Base-by-base conservation (phyloP, 2,113 vertebrate genomes). In the Apus apus region DNA sequence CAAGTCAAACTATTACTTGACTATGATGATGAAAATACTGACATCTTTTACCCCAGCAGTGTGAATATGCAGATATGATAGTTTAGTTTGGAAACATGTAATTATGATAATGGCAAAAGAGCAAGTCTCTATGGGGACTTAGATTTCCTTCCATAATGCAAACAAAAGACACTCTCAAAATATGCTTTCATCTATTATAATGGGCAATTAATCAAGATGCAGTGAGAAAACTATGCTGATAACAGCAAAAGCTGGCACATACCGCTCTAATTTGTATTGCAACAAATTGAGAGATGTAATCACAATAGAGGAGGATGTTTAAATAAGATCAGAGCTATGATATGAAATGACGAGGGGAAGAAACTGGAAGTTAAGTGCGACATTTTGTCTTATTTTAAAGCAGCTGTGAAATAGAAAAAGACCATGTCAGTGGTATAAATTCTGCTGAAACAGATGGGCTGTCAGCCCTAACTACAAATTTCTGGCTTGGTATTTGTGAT, bases 251-350 rank as follows among this genome's bases (percentile, higher is more conserved):
- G 73, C 94, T 97, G 94, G 70, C 89, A 89, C 2, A 0, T 26
- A n/a, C 57, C 76, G 84, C 81, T 40, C 53, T 94, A 81, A 94
- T 95, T 95, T 93, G 90, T 95, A 18, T 65, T 65, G 57, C 81
- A 89, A 94, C 92, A 95, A 93, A 96, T 86, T 92, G 92, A 93
- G 85, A 92, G 87, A 88, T 92, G 76, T 84, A 86, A 95, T 95
- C 17, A 1, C 71, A 76, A 78, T 38, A 61, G 72, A 77, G 50
- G n/a, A 84, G 65, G 64, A 23, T 92, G 93, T 88, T 96, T 92
- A 93, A 94, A 88, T 93, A 85, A 88, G 96, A 92, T 93, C 81
- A 90, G 67, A 92, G 40, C 79, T 87, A 88, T 86, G 72, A 81
- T 87, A 74, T 22, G 73, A 88, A 74, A 76, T 90, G 88, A 89